Evolutionary conservation across 2,113 vertebrate genomes (phyloP), one percentile per base, ranked within the genome.

Genomic region (Romanogobio albipinnatus): DNA sequence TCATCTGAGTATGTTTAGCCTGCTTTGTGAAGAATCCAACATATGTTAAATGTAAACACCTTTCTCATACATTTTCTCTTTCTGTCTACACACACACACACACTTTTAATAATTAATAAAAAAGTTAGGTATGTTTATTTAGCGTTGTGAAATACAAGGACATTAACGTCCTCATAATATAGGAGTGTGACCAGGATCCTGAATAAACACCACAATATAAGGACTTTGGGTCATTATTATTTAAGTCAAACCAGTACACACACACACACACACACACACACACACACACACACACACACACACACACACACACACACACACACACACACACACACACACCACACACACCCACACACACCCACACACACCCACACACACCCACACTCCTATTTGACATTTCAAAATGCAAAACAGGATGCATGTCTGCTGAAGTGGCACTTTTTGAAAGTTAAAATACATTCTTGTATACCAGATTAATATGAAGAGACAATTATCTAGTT

Each of bases 371-470:
- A 29, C 29, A 29, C 29, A 29, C 29, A 29, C 29, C 1, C 29
- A 29, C 29, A 29, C 29, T 5, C 11, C 39, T 51, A 26, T 14
- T 17, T 59, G 19, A 70, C 86, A 84, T 81, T 84, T 81, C 49
- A 22, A 62, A 59, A 73, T 61, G 51, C 17, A 70, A 76, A 88
- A 86, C 84, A 88, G 81, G 84, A 88, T 83, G 68, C 39, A 53
- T 81, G 49, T 81, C 24, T 82, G 76, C 51, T 62, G 39, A 62
- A 78, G 82, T 79, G 71, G 26, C 71, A 14, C 26, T 74, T 49
- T 74, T 74, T 43, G 9, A 19, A 74, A 74, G 71, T 47, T 74
- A 24, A 74, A 9, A 45, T 39, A n/a, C 1, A 6, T 73, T 36
- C 19, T 43, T 73, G 39, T 73, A 73, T 15, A 15, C n/a, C 70